Base-by-base conservation (phyloP, 2,113 vertebrate genomes). In the Mugil cephalus region DNA sequence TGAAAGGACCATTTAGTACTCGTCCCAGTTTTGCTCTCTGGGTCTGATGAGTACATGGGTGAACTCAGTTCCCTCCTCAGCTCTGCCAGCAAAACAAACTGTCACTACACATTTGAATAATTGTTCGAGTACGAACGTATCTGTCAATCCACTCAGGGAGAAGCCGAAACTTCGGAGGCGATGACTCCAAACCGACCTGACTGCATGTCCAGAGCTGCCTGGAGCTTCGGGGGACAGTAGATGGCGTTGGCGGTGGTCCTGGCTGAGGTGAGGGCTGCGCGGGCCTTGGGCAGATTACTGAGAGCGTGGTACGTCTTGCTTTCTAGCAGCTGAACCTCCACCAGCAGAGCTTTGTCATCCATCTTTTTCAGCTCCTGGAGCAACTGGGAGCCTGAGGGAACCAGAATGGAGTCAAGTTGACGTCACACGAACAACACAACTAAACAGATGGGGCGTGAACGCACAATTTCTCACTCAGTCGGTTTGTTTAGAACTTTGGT, bases 241-340 rank as follows among this genome's bases (percentile, higher is more conserved):
- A 99, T 99, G 82, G 96, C 98, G 9, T 99, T 99, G 91, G 98
- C 98, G 58, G 98, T 99, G 70, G 98, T 99, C 79, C 98, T 94
- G 74, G 98, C 98, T 6, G 98, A 99, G 75, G 98, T 99, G 91
- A 99, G 96, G 81, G 98, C 98, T 74, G 98, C 98, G 72, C 98
- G 95, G 69, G 98, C 98, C 93, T 99, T 99, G 84, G 98, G 98
- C 89, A 99, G 93, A 72, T 99, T 99, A 89, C 97, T 99, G 89
- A 99, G 95, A 60, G 96, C 98, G 64, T 99, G 98, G 89, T 99
- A 99, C 10, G 98, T 99, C 92, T 99, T 99, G 77, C 98, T 99
- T 91, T 99, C 98, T 56, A 99, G 92, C 77, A 99, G 94, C 90
- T 99, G 98, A 75, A 99, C 98, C 87, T 99, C 98, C 60, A 99